These are phyloP conservation scores for Heliconius nattereri DNA, from an alignment of 1,140 invertebrate species.

Conservation along the genomic window DNA sequence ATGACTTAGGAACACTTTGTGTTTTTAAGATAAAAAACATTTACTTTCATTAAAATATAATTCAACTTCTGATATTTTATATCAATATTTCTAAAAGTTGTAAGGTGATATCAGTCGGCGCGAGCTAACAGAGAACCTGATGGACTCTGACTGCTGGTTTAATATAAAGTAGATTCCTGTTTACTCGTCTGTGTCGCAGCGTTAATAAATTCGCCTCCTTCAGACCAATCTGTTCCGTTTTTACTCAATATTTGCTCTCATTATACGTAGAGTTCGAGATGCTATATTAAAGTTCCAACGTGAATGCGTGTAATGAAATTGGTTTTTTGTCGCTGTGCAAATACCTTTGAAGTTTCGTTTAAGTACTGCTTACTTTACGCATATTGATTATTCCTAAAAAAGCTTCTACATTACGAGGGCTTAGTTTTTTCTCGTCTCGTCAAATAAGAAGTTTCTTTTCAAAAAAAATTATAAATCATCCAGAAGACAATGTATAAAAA, in stretches of 20 bases:
- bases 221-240: slow-evolving; percentile 53
- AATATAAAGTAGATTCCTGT: slow-evolving; percentile 70
- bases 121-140: slow-evolving; percentile 60
- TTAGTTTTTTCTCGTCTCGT: neutral
- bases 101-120: slow-evolving; percentile 38
- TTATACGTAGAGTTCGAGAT: slow-evolving; percentile 47
- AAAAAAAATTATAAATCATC: no score
- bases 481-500: no score
- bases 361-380: neutral
- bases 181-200: slow-evolving; percentile 62
- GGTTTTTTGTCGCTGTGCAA: slow-evolving; percentile 40
- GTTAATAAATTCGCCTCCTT: slow-evolving; percentile 70
- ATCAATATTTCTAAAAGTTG: slow-evolving; percentile 39
- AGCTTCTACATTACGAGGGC: no score
- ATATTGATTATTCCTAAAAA: neutral
- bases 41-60: neutral
- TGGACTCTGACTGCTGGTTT: slow-evolving; percentile 64
- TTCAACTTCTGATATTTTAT: neutral
- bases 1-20: no score
- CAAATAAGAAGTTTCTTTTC: neutral
- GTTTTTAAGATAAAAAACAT: no score
- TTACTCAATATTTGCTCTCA: slow-evolving; percentile 61
- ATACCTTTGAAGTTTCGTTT: slow-evolving; percentile 35
- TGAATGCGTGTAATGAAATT: slow-evolving; percentile 41
- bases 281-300: slow-evolving; percentile 49